These are phyloP conservation scores for Habroteleia sp. DNA, from an alignment of 2,888 invertebrate species.

Conservation along the genomic window DNA sequence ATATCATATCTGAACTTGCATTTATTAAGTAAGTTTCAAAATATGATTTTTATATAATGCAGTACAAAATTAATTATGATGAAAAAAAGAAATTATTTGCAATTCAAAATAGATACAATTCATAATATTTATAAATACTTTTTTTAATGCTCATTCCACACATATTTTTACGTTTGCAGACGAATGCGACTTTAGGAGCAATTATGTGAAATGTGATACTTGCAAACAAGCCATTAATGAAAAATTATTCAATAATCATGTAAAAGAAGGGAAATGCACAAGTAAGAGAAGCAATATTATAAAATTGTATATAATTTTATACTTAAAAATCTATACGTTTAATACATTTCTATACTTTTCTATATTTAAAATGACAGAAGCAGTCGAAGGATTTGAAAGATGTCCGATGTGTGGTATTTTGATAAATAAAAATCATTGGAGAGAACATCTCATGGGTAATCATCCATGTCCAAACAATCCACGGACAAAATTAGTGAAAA, in stretches of 20 bases:
- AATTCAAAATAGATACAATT: too few relatives aligned
- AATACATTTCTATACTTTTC: too few relatives aligned
- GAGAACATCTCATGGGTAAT: constrained; percentile 88
- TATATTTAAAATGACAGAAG: too few relatives aligned
- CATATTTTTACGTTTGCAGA: constrained; percentile 81
- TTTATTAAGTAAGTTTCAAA: constrained; percentile 84
- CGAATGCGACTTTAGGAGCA: constrained; percentile 88
- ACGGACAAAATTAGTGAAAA: constrained; percentile 74
- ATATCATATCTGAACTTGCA: constrained; percentile 92
- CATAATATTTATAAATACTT: too few relatives aligned
- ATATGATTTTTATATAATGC: too few relatives aligned
- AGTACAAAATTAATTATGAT: too few relatives aligned
- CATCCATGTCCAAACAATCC: constrained; percentile 80
- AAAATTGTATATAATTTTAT: not conserved
- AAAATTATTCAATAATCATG: constrained; percentile 85
- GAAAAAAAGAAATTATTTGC: too few relatives aligned
- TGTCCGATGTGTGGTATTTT: constrained; percentile 93
- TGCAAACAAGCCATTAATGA: constrained; percentile 88
- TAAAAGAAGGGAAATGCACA: constrained; percentile 72
- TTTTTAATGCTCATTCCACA: too few relatives aligned
- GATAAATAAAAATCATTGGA: constrained; percentile 92
- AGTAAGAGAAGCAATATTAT: constrained; percentile 37
- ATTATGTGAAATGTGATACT: constrained; percentile 87
- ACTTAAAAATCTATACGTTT: not conserved
- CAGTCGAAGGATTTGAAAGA: constrained; percentile 86